A percentile compares a stretch with the other conserved stretches of the same genome.
Conservation (phyloP, 2,797 vertebrate genomes). For the Artibeus jamaicensis region DNA sequence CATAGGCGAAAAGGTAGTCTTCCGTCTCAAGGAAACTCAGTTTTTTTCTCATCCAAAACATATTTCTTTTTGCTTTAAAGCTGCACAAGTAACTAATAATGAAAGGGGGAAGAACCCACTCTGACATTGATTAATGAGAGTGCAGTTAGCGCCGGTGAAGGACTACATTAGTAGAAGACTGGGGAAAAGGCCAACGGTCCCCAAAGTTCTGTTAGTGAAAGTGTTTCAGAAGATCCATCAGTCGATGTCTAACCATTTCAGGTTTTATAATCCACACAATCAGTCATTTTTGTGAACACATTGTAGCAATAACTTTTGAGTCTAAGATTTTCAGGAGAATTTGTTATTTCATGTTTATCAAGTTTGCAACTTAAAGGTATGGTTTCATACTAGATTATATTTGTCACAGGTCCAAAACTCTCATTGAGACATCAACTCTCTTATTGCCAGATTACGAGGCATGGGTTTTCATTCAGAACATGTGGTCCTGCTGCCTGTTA, state of each 20-base stretch:
- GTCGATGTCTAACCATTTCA: neutral
- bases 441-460: neutral
- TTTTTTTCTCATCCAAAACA: neutral
- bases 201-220: neutral
- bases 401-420: neutral
- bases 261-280: neutral
- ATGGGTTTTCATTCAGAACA: constrained; percentile 5
- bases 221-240: neutral
- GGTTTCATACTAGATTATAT: neutral
- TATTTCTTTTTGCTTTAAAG: constrained; percentile 10
- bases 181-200: neutral
- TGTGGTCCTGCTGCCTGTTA: neutral
- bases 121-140: neutral
- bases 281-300: neutral
- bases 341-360: neutral
- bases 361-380: neutral
- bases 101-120: neutral
- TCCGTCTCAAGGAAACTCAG: constrained; percentile 44
- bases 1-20: constrained; percentile 56
- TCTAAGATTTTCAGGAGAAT: neutral
- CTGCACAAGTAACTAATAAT: neutral
- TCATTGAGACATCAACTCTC: neutral
- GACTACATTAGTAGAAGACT: neutral
- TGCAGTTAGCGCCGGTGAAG: neutral
- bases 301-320: neutral